Evolutionary conservation across 2,797 vertebrate genomes (phyloP).

Genomic region (Ataeniobius toweri): DNA sequence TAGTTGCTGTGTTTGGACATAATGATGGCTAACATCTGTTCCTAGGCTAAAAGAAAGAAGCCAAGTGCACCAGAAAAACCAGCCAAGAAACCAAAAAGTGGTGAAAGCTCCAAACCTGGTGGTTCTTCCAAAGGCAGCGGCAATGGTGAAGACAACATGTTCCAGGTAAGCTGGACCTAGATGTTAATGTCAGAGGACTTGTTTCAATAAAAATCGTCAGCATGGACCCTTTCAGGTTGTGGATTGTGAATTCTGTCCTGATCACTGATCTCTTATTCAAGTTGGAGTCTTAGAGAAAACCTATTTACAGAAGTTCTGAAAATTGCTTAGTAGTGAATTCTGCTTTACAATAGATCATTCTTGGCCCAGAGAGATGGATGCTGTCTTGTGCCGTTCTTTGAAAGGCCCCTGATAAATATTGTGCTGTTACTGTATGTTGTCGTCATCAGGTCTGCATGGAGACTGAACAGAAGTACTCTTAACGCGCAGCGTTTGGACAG

Average conservation of each 20-base stretch:
- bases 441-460: no score
- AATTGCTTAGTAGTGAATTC: neutral
- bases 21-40: neutral
- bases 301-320: neutral
- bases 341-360: neutral
- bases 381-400: no score
- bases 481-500: no score
- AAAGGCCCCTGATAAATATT: no score
- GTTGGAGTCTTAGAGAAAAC: neutral
- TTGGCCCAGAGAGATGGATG: neutral
- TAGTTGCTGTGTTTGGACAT: neutral
- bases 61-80: conserved; percentile 86
- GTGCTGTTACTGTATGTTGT: no score
- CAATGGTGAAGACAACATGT: conserved; percentile 90
- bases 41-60: conserved; percentile 93
- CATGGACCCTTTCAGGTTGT: neutral
- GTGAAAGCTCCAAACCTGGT: conserved; percentile 90
- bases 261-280: neutral
- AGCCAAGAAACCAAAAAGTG: conserved; percentile 91
- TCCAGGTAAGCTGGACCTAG: conserved; percentile 84
- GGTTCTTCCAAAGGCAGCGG: conserved; percentile 85
- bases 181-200: neutral
- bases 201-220: neutral
- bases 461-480: no score
- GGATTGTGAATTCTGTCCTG: neutral